Percentiles rank a stretch among this genome's conserved stretches.
These are phyloP conservation scores for Coremacera marginata DNA, from an alignment of 2,888 invertebrate genomes.

Conservation along the genomic window DNA sequence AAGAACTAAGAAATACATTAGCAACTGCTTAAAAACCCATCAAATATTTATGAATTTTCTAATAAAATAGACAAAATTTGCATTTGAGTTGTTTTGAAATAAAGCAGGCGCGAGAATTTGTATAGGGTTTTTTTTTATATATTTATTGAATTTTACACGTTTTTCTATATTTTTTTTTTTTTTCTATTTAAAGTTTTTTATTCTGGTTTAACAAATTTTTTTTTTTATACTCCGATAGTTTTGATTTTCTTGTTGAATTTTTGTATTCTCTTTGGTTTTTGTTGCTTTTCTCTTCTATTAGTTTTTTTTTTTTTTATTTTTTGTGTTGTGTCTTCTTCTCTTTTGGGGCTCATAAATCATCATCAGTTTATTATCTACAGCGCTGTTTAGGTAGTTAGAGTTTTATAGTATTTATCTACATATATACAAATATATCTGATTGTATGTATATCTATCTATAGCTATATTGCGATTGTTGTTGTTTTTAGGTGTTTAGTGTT, in stretches of 20 bases:
- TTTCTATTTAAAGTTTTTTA: neutral
- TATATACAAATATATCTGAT: neutral
- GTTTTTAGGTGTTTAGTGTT: neutral
- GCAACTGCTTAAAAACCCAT: too few relatives aligned
- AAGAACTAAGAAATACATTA: too few relatives aligned
- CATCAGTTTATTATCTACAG: slow-evolving; percentile 34
- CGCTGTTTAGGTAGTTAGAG: slow-evolving; percentile 35
- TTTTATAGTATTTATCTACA: slow-evolving; percentile 36
- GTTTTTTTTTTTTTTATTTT: neutral
- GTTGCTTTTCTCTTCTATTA: neutral
- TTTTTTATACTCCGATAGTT: neutral
- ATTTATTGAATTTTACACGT: too few relatives aligned
- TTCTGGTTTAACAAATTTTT: neutral
- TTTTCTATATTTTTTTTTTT: neutral
- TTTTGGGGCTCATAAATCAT: slow-evolving; percentile 31
- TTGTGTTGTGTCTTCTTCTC: slow-evolving; percentile 4
- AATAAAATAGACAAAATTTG: too few relatives aligned
- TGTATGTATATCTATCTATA: slow-evolving; percentile 1
- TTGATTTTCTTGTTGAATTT: neutral
- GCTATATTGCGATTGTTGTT: neutral
- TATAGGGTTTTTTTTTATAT: too few relatives aligned
- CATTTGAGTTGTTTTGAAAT: too few relatives aligned
- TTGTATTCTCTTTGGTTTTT: neutral
- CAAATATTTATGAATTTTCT: too few relatives aligned
- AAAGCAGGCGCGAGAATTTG: too few relatives aligned